Base-by-base conservation (phyloP, 2,797 vertebrate genomes). In the Gymnothorax reevesii region DNA sequence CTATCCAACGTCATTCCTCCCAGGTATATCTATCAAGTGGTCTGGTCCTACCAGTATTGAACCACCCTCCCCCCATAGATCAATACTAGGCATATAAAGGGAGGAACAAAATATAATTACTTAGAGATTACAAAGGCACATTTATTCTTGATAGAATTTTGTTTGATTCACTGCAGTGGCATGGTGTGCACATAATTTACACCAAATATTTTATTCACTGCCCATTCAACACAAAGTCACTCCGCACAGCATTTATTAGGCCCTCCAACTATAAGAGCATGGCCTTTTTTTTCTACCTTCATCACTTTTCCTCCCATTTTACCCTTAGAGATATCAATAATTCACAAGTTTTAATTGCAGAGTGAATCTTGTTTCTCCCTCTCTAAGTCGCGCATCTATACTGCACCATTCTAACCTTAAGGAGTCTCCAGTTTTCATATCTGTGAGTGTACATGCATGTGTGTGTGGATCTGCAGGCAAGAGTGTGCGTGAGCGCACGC, bases 91-190 rank as follows among this genome's bases (percentile, higher is more conserved):
- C 94, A 93, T 90, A 94, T 90, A 89, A 93, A 94, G 92, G 92
- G 92, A 90, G 90, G 90, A 94, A 94, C 93, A 94, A 95, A 94
- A 95, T 93, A 92, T 94, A 94, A 95, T 96, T 94, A 95, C 94
- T 95, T 94, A 95, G 85, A 94, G 95, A 95, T 94, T 94, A 95
- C 96, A 93, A 94, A 93, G 93, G 79, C 84, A 94, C 94, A 95
- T 94, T 94, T 93, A 89, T 94, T 66, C 88, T 92, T 87, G 92
- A 94, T 95, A 95, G 91, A 90, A 92, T 88, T 91, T 94, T 91
- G 93, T 93, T 94, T 92, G 89, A 92, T 93, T 92, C 89, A 92
- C 92, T 91, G 92, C 92, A 90, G 90, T 88, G 87, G 71, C 42
- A 87, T 77, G 83, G 22, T 8, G 13, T 83, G 73, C 73, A 66